Base-by-base conservation (phyloP, 2,113 vertebrate genomes). In the Petroica traversi region DNA sequence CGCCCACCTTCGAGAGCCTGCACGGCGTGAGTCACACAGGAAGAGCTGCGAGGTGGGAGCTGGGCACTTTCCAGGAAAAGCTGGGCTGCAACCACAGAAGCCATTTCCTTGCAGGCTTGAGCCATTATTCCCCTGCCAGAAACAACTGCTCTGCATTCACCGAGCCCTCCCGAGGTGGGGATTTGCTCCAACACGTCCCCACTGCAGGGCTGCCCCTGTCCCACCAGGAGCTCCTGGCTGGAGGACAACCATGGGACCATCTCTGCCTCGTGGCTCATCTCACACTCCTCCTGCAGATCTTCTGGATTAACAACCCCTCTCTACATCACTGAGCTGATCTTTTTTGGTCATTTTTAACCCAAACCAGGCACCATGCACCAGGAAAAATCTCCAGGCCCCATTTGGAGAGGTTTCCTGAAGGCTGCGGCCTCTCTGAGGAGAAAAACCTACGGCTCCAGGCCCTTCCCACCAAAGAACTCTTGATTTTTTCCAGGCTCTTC, bases 11-110 rank as follows among this genome's bases (percentile, higher is more conserved):
- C 0, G 2, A 40, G 74, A 88, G 34, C 4, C 41, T 22, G 63
- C 38, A 1, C 2, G 67, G 58, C 6, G 2, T 85, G 89, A 97
- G 59, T 95, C 95, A 90, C 0, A 63, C 95, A 90, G 92, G 93
- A 59, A 80, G 84, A 85, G 91, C 23, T 2, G 48, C 2, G 62
- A 91, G 94, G 74, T 91, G 95, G 94, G 81, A 97, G 92, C 71
- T 77, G 93, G 93, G 94, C 92, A 67, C 82, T 92, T 96, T 90
- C 96, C 92, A 93, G 78, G 94, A 96, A 95, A 95, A 96, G 74
- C 88, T 34, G 78, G 78, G 51, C 73, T 88, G 46, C 67, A 67
- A 93, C 94, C 94, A 1, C 93, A 92, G 68, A 26, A 95, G 54
- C 78, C 78, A 63, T 94, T 96, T 95, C 89, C 96, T 96, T 11